A percentile compares a stretch with the other conserved stretches of the same genome.
phyloP scores from a whole-genome alignment of 1,140 invertebrate species.

The Apis dorsata region DNA sequence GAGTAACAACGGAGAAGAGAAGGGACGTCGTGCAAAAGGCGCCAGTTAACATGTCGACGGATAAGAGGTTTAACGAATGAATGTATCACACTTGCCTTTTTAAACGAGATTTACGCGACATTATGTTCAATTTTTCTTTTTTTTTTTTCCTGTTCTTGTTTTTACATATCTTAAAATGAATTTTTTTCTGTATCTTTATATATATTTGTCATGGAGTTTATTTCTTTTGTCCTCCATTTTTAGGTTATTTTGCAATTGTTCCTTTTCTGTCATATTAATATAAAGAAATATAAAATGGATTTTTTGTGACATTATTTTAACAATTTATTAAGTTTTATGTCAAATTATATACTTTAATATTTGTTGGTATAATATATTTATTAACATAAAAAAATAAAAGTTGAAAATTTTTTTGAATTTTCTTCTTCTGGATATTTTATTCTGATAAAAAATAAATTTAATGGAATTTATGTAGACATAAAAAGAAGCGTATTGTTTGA shows the following conservation, averaged over 20 bases:
- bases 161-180: background rate
- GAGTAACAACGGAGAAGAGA: too few relatives aligned
- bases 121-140: background rate
- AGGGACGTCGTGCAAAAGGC: conserved; percentile 31
- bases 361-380: too few relatives aligned
- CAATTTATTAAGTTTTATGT: too few relatives aligned
- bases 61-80: conserved; percentile 21
- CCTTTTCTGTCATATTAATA: too few relatives aligned
- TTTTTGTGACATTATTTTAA: too few relatives aligned
- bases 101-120: background rate
- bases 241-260: too few relatives aligned
- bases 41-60: conserved; percentile 16
- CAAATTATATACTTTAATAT: too few relatives aligned
- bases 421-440: background rate
- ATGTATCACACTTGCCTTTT: conserved; percentile 13
- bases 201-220: background rate
- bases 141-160: background rate
- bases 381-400: too few relatives aligned
- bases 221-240: too few relatives aligned
- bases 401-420: background rate
- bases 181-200: background rate
- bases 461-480: background rate
- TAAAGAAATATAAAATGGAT: too few relatives aligned
- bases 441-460: background rate
- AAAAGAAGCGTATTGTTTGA: background rate